Conservation (phyloP, 2,888 invertebrate species). For the Rhingia rostrata region DNA sequence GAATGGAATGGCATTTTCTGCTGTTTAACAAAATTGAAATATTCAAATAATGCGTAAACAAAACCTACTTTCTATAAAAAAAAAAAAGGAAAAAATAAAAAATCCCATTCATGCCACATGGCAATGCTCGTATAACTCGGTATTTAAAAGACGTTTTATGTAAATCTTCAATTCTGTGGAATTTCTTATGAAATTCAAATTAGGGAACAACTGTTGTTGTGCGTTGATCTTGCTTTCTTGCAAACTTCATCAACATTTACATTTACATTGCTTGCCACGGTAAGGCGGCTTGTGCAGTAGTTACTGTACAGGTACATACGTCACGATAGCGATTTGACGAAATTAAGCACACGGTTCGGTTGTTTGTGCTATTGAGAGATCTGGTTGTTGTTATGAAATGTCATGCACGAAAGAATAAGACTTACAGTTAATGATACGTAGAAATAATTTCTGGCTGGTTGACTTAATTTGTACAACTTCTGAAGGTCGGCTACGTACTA, state of each 20-base stretch:
- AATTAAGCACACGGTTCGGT: constrained; percentile 32
- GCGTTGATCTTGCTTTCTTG: constrained; percentile 20
- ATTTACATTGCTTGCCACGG: background rate
- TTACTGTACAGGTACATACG: background rate
- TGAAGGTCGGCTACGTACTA: constrained; percentile 12
- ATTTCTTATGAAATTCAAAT: constrained; percentile 65
- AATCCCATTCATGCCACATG: too few relatives aligned
- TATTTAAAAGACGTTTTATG: constrained; percentile 24
- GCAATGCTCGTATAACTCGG: background rate
- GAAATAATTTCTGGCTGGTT: constrained; percentile 6
- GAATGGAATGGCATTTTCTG: constrained; percentile 5
- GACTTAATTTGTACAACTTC: background rate
- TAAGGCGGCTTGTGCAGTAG: background rate
- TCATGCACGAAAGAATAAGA: constrained; percentile 5
- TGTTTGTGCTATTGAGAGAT: constrained; percentile 12
- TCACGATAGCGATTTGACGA: constrained; percentile 37
- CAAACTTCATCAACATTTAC: background rate
- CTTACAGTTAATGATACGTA: background rate
- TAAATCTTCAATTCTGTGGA: constrained; percentile 49
- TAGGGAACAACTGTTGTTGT: constrained; percentile 28
- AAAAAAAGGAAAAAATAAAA: background rate
- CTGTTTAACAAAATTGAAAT: constrained; percentile 37
- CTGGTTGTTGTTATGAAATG: constrained; percentile 25
- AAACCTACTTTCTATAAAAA: constrained; percentile 63
- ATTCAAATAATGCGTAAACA: constrained; percentile 62